Percentiles rank a stretch among this genome's conserved stretches.
Conservation (phyloP, 2,797 vertebrate genomes). For the Micromesistius poutassou region DNA sequence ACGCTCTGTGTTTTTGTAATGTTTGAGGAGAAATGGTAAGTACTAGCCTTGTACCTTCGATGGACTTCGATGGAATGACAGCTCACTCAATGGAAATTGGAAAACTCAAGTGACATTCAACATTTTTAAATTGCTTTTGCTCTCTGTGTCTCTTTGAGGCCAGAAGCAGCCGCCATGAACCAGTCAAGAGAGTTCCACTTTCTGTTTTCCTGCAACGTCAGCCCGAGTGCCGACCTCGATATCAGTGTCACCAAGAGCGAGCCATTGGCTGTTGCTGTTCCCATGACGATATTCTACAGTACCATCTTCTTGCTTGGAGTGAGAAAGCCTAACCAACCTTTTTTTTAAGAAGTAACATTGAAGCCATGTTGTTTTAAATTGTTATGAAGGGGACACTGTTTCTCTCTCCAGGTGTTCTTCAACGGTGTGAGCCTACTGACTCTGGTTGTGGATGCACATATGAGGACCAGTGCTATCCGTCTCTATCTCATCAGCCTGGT, state of each 20-base stretch:
- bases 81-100: too few relatives aligned
- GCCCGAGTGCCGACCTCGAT: conserved; percentile 58
- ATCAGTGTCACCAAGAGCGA: conserved; percentile 71
- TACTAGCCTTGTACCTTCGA: neutral
- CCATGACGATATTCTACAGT: conserved; percentile 76
- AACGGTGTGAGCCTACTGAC: conserved; percentile 71
- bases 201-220: conserved; percentile 67
- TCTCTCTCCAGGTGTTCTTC: conserved; percentile 51
- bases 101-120: too few relatives aligned
- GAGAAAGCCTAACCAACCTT: conserved; percentile 10
- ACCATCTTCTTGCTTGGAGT: conserved; percentile 74
- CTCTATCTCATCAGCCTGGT: conserved; percentile 74
- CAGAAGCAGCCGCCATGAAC: conserved; percentile 47
- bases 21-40: neutral
- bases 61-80: neutral
- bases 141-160: neutral
- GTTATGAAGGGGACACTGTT: neutral
- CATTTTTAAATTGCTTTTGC: neutral
- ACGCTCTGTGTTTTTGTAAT: too few relatives aligned
- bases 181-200: conserved; percentile 41
- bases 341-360: neutral
- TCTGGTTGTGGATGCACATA: conserved; percentile 67
- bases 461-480: conserved; percentile 71
- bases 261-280: conserved; percentile 66
- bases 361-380: neutral